Percentiles rank a stretch among this genome's conserved stretches.
Conservation (phyloP, 2,113 vertebrate genomes). For the Trachemys scripta region DNA sequence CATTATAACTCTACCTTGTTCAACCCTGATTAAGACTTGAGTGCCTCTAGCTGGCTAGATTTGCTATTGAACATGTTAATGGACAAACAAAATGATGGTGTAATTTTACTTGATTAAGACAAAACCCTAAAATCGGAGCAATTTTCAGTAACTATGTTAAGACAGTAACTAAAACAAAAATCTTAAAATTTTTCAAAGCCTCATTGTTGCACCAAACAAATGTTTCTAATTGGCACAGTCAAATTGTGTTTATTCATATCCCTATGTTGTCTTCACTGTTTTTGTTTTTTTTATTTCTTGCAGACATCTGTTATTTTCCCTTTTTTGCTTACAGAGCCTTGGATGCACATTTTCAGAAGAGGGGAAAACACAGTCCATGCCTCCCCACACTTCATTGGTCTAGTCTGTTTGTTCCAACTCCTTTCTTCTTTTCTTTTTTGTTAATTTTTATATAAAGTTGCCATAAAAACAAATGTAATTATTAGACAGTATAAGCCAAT, state of each 20-base stretch:
- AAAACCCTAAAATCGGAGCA: conserved; percentile 58
- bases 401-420: background rate
- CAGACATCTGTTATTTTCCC: conserved; percentile 65
- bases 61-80: conserved; percentile 67
- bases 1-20: conserved; percentile 43
- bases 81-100: conserved; percentile 69
- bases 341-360: background rate
- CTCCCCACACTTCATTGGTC: background rate
- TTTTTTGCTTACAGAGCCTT: conserved; percentile 9
- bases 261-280: background rate
- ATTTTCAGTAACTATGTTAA: conserved; percentile 60
- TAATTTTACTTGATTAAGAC: conserved; percentile 75
- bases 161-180: conserved; percentile 53
- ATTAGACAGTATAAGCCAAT: background rate
- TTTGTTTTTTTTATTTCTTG: background rate
- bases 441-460: conserved; percentile 15
- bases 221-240: conserved; percentile 5
- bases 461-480: background rate
- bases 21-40: conserved; percentile 51
- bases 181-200: conserved; percentile 42
- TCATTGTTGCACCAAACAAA: conserved; percentile 54
- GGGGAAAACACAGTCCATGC: conserved; percentile 12
- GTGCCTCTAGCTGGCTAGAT: conserved; percentile 74
- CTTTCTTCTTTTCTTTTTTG: background rate
- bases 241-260: conserved; percentile 1